These are phyloP conservation scores for Gopherus evgoodei DNA, from an alignment of 2,113 vertebrate species.

Conservation along the genomic window DNA sequence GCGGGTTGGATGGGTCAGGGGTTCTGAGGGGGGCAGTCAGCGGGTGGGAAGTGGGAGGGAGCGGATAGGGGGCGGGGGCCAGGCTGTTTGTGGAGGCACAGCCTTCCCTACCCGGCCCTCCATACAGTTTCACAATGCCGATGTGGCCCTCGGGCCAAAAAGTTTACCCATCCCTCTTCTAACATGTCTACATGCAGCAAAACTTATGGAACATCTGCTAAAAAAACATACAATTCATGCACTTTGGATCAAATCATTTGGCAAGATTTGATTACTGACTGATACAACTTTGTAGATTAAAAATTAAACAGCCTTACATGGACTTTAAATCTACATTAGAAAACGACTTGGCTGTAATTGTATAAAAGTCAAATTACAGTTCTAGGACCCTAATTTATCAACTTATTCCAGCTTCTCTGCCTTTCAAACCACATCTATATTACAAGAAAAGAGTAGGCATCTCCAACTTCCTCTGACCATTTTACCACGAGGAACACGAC, in stretches of 20 bases:
- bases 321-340: not conserved
- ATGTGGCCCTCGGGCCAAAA: too few relatives aligned
- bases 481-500: not conserved
- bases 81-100: too few relatives aligned
- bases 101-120: too few relatives aligned
- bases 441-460: not conserved
- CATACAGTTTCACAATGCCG: too few relatives aligned
- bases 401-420: not conserved
- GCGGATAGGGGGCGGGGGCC: too few relatives aligned
- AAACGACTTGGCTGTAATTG: not conserved
- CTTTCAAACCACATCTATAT: too few relatives aligned
- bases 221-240: not conserved
- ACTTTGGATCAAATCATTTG: not conserved
- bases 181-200: not conserved
- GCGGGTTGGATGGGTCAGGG: too few relatives aligned
- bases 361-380: not conserved
- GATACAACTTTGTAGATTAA: not conserved
- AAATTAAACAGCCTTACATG: not conserved
- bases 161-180: too few relatives aligned
- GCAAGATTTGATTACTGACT: not conserved
- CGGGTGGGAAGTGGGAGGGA: too few relatives aligned
- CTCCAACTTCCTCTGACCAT: not conserved
- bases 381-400: not conserved
- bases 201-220: not conserved
- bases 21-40: too few relatives aligned